Evolutionary conservation across 2,797 vertebrate genomes (phyloP), one percentile per base, ranked within the genome.

Genomic region (Pangasius mekongensis): DNA sequence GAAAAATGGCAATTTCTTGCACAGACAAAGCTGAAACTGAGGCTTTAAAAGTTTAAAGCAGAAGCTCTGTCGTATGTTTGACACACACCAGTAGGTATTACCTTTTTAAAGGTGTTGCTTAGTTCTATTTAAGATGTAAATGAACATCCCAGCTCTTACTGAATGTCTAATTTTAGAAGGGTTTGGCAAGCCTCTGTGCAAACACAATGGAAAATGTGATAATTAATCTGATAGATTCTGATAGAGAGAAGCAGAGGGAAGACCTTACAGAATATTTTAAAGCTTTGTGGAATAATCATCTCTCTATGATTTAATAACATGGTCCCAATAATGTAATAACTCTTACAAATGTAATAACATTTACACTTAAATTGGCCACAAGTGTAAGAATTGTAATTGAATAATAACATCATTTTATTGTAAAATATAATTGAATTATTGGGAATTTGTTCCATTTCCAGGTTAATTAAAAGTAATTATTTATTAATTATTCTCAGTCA

Each of bases 181-280:
- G 62, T 27, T 83, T 82, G 24, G 36, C 54, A 30, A 85, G 81
- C 69, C 60, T 81, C 89, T 67, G 2, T 85, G 82, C 64, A 76
- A 84, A 86, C 71, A 88, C 76, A 88, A 81, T 47, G 69, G 66
- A 56, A 33, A 43, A 24, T 52, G 64, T 73, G 82, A 87, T 89
- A 85, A 88, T 88, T 77, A 88, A 73, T 89, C 83, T 86, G 71
- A 84, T n/a, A n/a, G n/a, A n/a, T n/a, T n/a, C n/a, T n/a, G n/a
- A n/a, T n/a, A n/a, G 87, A 85, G 87, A 36, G 39, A 85, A 89
- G 83, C 84, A 76, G 47, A 84, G 73, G 16, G 83, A 87, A 90
- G 66, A 43, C 82, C 80, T 54, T 77, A 30, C 27, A 52, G 64
- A 76, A 80, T 49, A 56, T 66, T 84, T 87, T 14, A 39, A 58